These are phyloP conservation scores for Cyphomyrus discorhynchus DNA, from an alignment of 2,113 vertebrate genomes.

Conservation along the genomic window DNA sequence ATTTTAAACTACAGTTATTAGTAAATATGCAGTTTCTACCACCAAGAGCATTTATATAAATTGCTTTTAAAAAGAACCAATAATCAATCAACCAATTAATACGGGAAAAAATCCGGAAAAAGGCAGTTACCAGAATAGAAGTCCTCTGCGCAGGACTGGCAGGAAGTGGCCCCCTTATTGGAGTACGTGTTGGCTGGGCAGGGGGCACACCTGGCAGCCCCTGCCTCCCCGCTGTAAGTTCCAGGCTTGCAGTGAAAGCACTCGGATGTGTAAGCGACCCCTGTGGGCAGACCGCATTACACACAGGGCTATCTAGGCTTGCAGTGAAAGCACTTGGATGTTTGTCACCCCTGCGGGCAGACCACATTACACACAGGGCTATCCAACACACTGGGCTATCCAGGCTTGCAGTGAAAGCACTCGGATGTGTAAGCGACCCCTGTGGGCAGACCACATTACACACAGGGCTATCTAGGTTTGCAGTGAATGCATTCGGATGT, in stretches of 20 bases:
- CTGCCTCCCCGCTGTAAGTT: constrained; percentile 65
- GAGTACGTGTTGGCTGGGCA: constrained; percentile 75
- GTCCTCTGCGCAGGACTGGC: constrained; percentile 68
- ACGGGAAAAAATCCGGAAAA: background rate
- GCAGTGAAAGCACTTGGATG: constrained; percentile 92
- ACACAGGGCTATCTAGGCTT: constrained; percentile 51
- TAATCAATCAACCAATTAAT: background rate
- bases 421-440: constrained; percentile 91
- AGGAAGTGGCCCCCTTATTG: constrained; percentile 74
- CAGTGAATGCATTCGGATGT: no score
- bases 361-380: background rate
- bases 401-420: constrained; percentile 82
- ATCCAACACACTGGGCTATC: no score
- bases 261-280: constrained; percentile 89
- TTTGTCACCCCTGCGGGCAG: constrained; percentile 73
- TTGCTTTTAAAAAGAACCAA: background rate
- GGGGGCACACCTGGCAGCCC: constrained; percentile 68
- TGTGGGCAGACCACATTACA: constrained; percentile 31
- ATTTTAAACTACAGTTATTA: background rate
- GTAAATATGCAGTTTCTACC: background rate
- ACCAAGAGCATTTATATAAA: background rate
- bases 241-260: constrained; percentile 93
- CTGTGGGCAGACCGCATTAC: constrained; percentile 42
- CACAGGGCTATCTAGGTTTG: background rate
- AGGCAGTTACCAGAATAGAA: constrained; percentile 71